phyloP scores from a whole-genome alignment of 2,888 invertebrate genomes.

The Dasysyrphus albostriatus region DNA sequence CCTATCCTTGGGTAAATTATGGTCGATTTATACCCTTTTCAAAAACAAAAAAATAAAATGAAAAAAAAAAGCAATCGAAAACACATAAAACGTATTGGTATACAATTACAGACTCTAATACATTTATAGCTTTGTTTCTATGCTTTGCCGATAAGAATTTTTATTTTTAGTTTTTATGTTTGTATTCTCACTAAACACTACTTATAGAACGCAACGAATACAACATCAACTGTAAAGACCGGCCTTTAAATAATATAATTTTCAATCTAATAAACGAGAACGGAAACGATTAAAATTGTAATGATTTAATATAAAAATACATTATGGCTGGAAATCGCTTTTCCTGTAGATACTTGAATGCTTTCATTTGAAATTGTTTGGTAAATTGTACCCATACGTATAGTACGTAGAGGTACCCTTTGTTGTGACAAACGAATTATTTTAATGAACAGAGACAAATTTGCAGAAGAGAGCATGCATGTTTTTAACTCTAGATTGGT shows the following conservation, averaged over 20 bases:
- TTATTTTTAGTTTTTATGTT: constrained; percentile 14
- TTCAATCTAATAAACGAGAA: constrained; percentile 55
- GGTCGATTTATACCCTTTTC: constrained; percentile 61
- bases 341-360: background rate
- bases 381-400: background rate
- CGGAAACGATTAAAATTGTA: constrained; percentile 63
- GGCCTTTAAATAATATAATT: constrained; percentile 46
- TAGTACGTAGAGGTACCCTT: background rate
- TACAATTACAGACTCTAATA: constrained; percentile 49
- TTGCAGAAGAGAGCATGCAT: background rate
- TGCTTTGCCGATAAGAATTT: constrained; percentile 57
- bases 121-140: background rate
- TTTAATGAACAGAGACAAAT: background rate
- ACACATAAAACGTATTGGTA: constrained; percentile 58
- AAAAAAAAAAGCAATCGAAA: constrained; percentile 44
- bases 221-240: background rate
- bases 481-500: background rate
- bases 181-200: constrained; percentile 33
- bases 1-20: constrained; percentile 31
- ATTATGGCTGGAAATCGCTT: constrained; percentile 9
- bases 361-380: constrained; percentile 22
- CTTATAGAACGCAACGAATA: background rate
- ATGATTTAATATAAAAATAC: constrained; percentile 53
- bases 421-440: background rate
- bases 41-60: constrained; percentile 30